Evolutionary conservation across 2,888 invertebrate genomes (phyloP).

Genomic region (Oligia latruncula): DNA sequence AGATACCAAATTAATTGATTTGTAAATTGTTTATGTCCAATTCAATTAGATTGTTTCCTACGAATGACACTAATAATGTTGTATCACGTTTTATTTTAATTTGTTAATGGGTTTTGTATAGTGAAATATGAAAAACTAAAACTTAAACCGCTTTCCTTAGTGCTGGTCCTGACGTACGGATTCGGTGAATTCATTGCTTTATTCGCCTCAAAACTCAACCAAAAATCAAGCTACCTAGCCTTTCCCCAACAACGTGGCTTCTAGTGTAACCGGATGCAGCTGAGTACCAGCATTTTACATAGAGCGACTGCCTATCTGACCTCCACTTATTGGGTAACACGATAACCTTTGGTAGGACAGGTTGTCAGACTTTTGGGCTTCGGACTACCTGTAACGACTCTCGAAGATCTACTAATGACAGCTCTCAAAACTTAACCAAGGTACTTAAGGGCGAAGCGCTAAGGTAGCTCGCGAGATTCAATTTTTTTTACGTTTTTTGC

Average conservation of each 20-base stretch:
- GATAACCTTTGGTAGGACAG: not conserved
- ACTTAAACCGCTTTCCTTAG: not conserved
- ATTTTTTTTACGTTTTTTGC: too few species aligned
- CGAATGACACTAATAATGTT: not conserved
- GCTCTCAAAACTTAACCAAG: not conserved
- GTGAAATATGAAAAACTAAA: not conserved
- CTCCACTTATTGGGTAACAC: too few species aligned
- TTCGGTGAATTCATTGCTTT: too few species aligned
- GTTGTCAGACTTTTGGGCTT: not conserved
- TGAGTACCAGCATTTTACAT: too few species aligned
- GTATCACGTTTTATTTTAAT: not conserved
- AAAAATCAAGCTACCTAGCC: too few species aligned
- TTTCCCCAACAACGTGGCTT: too few species aligned
- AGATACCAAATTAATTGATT: conserved; percentile 9
- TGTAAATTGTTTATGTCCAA: not conserved
- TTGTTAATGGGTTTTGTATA: not conserved
- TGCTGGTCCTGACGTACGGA: not conserved
- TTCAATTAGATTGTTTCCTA: not conserved
- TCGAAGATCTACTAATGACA: not conserved
- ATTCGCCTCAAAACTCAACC: too few species aligned
- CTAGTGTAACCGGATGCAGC: too few species aligned
- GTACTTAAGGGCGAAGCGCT: conserved; percentile 1
- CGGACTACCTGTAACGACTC: not conserved
- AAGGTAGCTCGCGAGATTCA: too few species aligned
- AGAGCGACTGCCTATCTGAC: too few species aligned